Evolutionary conservation across 1,140 invertebrate species (phyloP).

Genomic region (Euglossa dilemma): DNA sequence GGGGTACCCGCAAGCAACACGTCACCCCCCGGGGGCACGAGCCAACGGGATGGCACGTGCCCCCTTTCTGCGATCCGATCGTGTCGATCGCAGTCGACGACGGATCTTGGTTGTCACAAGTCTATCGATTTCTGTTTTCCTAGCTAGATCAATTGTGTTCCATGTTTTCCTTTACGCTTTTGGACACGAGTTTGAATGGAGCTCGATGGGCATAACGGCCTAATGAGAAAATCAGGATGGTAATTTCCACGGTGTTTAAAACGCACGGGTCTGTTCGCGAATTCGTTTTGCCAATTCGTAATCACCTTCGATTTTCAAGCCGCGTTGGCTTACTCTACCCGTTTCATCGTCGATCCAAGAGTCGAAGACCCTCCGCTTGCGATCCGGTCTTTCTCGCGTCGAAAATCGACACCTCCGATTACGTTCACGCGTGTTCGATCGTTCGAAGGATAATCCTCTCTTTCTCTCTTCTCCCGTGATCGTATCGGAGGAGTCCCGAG

Average conservation of each 20-base stretch:
- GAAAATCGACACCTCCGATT: not conserved
- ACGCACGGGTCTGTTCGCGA: slow-evolving; percentile 66
- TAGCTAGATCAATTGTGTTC: not conserved
- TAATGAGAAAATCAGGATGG: slow-evolving; percentile 81
- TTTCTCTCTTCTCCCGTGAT: not conserved
- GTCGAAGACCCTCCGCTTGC: slow-evolving; percentile 1
- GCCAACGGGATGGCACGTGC: not conserved
- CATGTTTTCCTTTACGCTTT: slow-evolving; percentile 43
- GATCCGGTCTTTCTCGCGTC: too few species aligned
- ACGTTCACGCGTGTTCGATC: not conserved
- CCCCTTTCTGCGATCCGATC: slow-evolving; percentile 43
- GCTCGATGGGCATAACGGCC: slow-evolving; percentile 74
- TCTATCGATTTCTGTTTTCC: slow-evolving; percentile 23
- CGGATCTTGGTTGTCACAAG: slow-evolving; percentile 40
- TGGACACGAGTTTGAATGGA: slow-evolving; percentile 60
- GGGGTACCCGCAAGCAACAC: slow-evolving; percentile 80
- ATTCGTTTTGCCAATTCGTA: slow-evolving; percentile 60
- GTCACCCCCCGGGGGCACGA: slow-evolving; percentile 40
- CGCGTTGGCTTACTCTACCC: slow-evolving; percentile 22
- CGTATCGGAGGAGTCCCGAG: slow-evolving; percentile 20
- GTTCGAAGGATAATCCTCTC: too few species aligned
- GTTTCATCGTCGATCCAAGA: slow-evolving; percentile 40
- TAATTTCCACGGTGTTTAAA: slow-evolving; percentile 77
- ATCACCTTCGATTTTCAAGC: slow-evolving; percentile 41
- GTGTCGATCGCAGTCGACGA: slow-evolving; percentile 46